A percentile compares a stretch with the other conserved stretches of the same genome.
Evolutionary conservation across 2,888 invertebrate species (phyloP).

Genomic region (Pandemis cinnamomeana): DNA sequence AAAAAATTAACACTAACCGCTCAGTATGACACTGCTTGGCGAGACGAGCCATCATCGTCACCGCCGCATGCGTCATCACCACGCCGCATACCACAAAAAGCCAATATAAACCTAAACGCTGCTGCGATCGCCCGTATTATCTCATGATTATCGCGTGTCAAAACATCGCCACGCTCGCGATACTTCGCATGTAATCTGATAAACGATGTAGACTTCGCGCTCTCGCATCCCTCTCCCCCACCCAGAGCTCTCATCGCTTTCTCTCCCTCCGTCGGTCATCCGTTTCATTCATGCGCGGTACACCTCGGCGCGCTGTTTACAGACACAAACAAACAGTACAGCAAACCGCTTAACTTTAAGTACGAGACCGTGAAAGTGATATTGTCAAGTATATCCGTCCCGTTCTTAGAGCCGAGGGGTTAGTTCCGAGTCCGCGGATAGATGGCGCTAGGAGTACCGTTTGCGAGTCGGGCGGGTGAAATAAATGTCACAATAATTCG

Average conservation of each 20-base stretch:
- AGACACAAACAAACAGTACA: conserved; percentile 85
- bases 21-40: conserved; percentile 40
- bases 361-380: conserved; percentile 84
- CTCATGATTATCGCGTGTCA: conserved; percentile 85
- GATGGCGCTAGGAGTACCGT: conserved; percentile 77
- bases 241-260: conserved; percentile 63
- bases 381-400: conserved; percentile 80
- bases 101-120: conserved; percentile 83
- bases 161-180: conserved; percentile 85
- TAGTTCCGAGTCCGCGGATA: conserved; percentile 62
- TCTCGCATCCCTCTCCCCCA: conserved; percentile 67
- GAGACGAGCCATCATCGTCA: conserved; percentile 54
- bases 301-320: conserved; percentile 83
- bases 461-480: conserved; percentile 56
- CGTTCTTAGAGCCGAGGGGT: conserved; percentile 73
- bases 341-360: conserved; percentile 85
- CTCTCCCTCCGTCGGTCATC: conserved; percentile 73
- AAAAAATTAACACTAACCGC: background rate
- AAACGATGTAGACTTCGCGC: conserved; percentile 84
- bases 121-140: conserved; percentile 83
- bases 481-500: conserved; percentile 82
- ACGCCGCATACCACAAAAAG: conserved; percentile 75
- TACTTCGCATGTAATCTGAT: conserved; percentile 85
- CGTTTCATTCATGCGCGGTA: conserved; percentile 85
- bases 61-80: conserved; percentile 64